Percentiles rank a stretch among this genome's conserved stretches.
These are phyloP conservation scores for Platorchestia sp. DNA, from an alignment of 1,140 invertebrate genomes.

Conservation along the genomic window DNA sequence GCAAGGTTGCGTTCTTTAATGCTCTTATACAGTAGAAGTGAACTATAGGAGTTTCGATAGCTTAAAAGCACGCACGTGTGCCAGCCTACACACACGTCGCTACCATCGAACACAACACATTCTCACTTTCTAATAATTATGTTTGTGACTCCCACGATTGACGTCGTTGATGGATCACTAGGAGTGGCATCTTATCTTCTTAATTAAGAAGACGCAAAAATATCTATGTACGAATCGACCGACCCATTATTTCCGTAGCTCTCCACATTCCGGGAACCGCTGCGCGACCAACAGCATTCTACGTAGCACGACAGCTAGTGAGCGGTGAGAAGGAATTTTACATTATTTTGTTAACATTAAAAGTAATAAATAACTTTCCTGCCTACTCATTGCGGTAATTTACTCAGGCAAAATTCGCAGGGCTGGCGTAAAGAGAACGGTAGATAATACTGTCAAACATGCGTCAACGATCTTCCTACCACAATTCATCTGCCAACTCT, in stretches of 20 bases:
- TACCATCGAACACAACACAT: not conserved
- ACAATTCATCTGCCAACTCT: too few species aligned
- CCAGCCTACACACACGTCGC: not conserved
- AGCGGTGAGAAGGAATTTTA: too few species aligned
- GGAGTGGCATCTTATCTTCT: not conserved
- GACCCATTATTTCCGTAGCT: not conserved
- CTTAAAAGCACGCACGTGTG: not conserved
- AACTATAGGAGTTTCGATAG: not conserved
- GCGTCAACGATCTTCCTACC: too few species aligned
- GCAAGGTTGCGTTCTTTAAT: not conserved
- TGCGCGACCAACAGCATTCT: not conserved
- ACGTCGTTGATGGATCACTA: not conserved
- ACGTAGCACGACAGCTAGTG: too few species aligned
- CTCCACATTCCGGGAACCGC: too few species aligned
- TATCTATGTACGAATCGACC: not conserved
- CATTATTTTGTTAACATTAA: too few species aligned
- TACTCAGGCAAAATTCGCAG: too few species aligned
- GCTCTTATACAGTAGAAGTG: not conserved
- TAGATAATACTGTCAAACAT: too few species aligned
- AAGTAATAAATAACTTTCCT: too few species aligned
- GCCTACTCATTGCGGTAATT: too few species aligned
- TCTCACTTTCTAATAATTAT: constrained; percentile 22
- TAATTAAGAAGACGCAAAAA: constrained; percentile 2
- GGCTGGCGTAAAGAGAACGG: too few species aligned
- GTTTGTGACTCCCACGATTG: constrained; percentile 15